Evolutionary conservation across 2,888 invertebrate species (phyloP).

Genomic region (Acleris sparsana): DNA sequence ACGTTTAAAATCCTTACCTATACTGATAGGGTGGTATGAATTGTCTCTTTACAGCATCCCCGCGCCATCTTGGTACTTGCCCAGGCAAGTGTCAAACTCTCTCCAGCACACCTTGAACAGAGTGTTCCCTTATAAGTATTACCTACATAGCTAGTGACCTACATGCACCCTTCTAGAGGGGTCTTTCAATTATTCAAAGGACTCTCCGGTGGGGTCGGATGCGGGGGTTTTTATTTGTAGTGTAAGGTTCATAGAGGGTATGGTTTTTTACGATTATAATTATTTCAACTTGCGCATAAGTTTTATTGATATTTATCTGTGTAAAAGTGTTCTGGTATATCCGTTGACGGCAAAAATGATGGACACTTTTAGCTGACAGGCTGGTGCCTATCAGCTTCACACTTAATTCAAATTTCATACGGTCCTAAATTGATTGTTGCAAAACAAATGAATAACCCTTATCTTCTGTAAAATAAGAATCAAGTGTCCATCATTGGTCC

Average conservation of each 20-base stretch:
- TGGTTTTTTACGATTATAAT: background rate
- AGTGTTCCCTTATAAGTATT: slow-evolving; percentile 47
- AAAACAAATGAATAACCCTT: too few relatives aligned
- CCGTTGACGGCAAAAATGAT: too few relatives aligned
- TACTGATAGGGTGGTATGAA: background rate
- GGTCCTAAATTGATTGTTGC: too few relatives aligned
- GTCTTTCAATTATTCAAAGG: slow-evolving; percentile 80
- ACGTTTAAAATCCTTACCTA: too few relatives aligned
- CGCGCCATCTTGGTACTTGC: slow-evolving; percentile 20
- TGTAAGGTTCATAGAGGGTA: slow-evolving; percentile 10
- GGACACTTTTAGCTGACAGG: too few relatives aligned
- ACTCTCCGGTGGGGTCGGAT: slow-evolving; percentile 52
- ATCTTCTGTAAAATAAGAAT: too few relatives aligned
- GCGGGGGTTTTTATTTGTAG: slow-evolving; percentile 33
- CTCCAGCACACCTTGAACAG: slow-evolving; percentile 64
- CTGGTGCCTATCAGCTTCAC: too few relatives aligned
- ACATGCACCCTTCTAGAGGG: slow-evolving; percentile 63
- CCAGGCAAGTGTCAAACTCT: slow-evolving; percentile 41
- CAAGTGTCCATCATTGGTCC: too few relatives aligned
- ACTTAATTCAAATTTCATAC: too few relatives aligned
- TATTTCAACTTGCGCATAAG: background rate
- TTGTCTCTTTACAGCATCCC: slow-evolving; percentile 1
- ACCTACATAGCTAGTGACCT: slow-evolving; percentile 66
- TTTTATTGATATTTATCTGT: too few relatives aligned
- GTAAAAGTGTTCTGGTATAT: too few relatives aligned